Evolutionary conservation across 2,113 vertebrate genomes (phyloP).

Genomic region (Gambusia affinis): DNA sequence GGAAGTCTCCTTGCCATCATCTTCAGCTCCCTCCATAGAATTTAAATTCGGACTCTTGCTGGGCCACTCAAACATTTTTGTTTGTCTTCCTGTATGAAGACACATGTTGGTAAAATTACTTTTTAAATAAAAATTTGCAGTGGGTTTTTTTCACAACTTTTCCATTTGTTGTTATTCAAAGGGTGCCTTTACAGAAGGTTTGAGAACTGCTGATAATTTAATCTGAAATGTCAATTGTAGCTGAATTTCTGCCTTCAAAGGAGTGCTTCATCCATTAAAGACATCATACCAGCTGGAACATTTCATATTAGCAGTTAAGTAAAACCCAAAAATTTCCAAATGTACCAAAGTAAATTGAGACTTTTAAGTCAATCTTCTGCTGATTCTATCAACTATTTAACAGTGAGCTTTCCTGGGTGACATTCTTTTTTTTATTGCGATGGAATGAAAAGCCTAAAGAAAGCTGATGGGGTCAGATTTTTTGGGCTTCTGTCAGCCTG

Average conservation of each 20-base stretch:
- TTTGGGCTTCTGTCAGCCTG: constrained; percentile 46
- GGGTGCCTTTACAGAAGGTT: too few species aligned
- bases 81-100: too few species aligned
- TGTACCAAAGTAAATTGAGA: background rate
- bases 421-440: constrained; percentile 18
- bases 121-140: too few species aligned
- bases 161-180: too few species aligned
- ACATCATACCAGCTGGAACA: background rate
- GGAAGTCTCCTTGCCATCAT: too few species aligned
- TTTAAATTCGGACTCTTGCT: too few species aligned
- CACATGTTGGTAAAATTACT: too few species aligned
- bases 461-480: constrained; percentile 59
- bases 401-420: constrained; percentile 30
- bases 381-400: constrained; percentile 4
- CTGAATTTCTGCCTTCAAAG: background rate
- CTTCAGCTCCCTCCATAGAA: too few species aligned
- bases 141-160: too few species aligned
- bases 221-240: background rate
- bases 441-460: constrained; percentile 32
- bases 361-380: background rate
- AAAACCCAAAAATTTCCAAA: background rate
- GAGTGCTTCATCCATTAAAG: background rate
- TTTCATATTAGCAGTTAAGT: background rate
- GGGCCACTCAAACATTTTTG: too few species aligned
- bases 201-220: background rate